These are phyloP conservation scores for Peromyscus eremicus DNA, from an alignment of 2,797 vertebrate genomes.

Conservation along the genomic window DNA sequence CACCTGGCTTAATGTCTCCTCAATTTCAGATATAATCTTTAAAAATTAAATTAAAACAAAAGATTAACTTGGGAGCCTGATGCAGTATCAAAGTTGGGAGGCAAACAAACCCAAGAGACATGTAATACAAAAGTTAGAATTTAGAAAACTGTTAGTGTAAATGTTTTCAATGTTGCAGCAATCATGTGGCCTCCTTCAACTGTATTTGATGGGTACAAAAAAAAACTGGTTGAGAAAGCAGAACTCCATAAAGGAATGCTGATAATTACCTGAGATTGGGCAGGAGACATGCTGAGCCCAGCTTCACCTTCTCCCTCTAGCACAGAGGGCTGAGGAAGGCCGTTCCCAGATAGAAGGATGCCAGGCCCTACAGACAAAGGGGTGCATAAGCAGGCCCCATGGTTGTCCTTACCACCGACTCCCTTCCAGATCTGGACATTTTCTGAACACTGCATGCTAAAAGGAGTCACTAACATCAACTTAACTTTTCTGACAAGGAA, in stretches of 20 bases:
- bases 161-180: neutral
- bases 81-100: neutral
- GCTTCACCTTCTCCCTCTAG: too few species aligned
- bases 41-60: neutral
- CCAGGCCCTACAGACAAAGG: neutral
- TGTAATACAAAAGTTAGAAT: neutral
- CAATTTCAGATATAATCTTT: neutral
- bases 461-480: neutral
- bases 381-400: fast-evolving
- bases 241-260: neutral
- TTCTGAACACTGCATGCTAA: neutral
- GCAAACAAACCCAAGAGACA: neutral
- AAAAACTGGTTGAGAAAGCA: neutral
- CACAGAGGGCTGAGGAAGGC: fast-evolving
- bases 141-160: neutral
- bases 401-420: fast-evolving
- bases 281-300: neutral
- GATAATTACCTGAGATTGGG: neutral
- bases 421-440: neutral
- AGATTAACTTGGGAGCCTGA: neutral
- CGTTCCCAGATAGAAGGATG: neutral
- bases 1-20: neutral
- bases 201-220: neutral
- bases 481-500: neutral
- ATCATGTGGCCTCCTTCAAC: neutral